Base-by-base conservation (phyloP, 2,797 vertebrate genomes). In the Arctocebus calabarensis region DNA sequence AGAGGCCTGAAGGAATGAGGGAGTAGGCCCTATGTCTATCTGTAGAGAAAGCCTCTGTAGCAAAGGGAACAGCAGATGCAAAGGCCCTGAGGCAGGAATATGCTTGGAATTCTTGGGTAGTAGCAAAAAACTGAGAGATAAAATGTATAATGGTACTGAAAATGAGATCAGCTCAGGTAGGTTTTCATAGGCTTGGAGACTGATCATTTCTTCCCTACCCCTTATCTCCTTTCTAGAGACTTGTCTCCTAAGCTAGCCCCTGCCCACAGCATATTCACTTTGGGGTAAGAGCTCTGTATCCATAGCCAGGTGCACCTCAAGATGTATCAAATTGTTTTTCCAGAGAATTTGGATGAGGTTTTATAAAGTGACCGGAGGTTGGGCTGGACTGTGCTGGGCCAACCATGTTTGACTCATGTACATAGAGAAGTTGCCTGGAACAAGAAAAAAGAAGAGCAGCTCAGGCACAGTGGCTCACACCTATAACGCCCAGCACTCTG, bases 281-380 rank as follows among this genome's bases (percentile, higher is more conserved):
- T 91, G 32, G 55, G 9, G 23, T 34, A 12, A 40, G 19, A 85
- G 75, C 32, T 73, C 40, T 45, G 23, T 29, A n/a, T 82, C 29
- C 23, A 55, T 23, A 79, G n/a, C 62, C 23, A 11, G 78, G 61
- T 37, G 43, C 34, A 75, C 52, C 10, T 81, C 77, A 70, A 29
- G 64, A 90, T 61, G 43, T 89, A 52, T 91, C 10, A 10, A 29
- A 10, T 90, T 81, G 64, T 57, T 62, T 83, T 19, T 83, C 25
- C 22, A 68, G 40, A 90, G 77, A 71, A 73, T 82, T 59, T 93
- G 71, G 43, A 43, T 84, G 29, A 90, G 37, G 78, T 74, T 93
- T 64, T 55, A n/a, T 92, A 19, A 79, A 66, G 37, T 81, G 45
- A 22, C 52, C 79, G 57, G 13, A 74, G 48, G 11, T 32, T 64